A percentile compares a stretch with the other conserved stretches of the same genome.
Evolutionary conservation across 2,888 invertebrate species (phyloP).

Genomic region (Synergus japonicus): DNA sequence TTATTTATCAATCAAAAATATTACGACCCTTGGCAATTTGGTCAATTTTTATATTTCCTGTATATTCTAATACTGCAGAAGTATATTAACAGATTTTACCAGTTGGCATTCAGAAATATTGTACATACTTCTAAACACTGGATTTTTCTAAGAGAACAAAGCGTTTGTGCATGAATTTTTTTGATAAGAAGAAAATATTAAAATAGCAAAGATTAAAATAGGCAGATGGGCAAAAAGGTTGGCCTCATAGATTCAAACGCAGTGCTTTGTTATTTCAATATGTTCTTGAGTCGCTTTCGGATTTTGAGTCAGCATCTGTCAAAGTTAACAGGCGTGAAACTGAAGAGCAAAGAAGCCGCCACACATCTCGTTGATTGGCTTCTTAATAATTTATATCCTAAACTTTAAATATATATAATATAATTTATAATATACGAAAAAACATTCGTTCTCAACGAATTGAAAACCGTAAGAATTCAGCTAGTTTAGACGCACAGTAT

Average conservation of each 20-base stretch:
- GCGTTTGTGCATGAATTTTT: neutral
- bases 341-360: conserved; percentile 25
- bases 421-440: conserved; percentile 58
- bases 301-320: conserved; percentile 18
- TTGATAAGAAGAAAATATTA: neutral
- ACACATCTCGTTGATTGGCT: conserved; percentile 18
- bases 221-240: neutral
- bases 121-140: no score
- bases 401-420: conserved; percentile 58
- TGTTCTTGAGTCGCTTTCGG: neutral
- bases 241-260: neutral
- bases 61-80: neutral
- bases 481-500: conserved; percentile 68
- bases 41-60: neutral
- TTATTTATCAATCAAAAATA: neutral
- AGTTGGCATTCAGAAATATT: no score
- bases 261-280: conserved; percentile 7
- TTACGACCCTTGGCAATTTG: conserved; percentile 6
- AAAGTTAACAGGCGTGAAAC: conserved; percentile 22
- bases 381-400: conserved; percentile 56
- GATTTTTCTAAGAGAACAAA: neutral
- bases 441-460: conserved; percentile 71
- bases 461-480: conserved; percentile 70
- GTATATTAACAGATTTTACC: neutral
- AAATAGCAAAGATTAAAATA: conserved; percentile 6